Evolutionary conservation across 1,140 invertebrate genomes (phyloP), one percentile per base, ranked within the genome.

Genomic region (Dryas iulia): DNA sequence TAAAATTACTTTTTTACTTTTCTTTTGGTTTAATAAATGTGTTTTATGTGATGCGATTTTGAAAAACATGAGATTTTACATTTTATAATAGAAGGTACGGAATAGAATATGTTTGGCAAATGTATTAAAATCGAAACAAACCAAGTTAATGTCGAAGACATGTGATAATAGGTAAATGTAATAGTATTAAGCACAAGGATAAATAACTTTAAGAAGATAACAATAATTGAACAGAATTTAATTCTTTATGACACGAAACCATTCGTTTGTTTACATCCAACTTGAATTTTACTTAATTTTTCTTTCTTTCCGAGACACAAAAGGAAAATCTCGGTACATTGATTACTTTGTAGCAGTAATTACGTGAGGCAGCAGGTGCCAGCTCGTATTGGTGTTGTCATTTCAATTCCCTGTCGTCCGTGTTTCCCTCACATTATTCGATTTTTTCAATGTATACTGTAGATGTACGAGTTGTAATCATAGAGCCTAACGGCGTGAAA

Each of bases 341-440:
- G 59, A 61, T 61, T 47, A 61, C 25, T 47, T 39, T 25, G 59
- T 18, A 47, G 56, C 65, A 76, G 74, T 83, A 80, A 80, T 79
- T 78, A 73, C 71, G 77, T 71, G 78, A 82, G 82, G 80, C 82
- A 80, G 64, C 69, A 69, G 53, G 66, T 57, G 59, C 35, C 59
- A 31, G 33, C 69, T 76, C 69, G 71, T 69, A 63, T 64, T 77
- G 67, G 78, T 82, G 76, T 82, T 81, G 78, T 73, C 73, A 74
- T 78, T 82, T 76, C 80, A 84, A 84, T 82, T 81, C 82, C 77
- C 80, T 78, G 60, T 68, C 71, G 60, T 68, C 72, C 70, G 64
- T 63, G 68, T 68, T 61, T 61, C 47, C 39, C 39, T 24, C 18
- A 61, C 77, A 76, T 81, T 84, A 81, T 82, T 82, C 74, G 82